Evolutionary conservation across 2,888 invertebrate species (phyloP).

Genomic region (Druceiella hillmani): DNA sequence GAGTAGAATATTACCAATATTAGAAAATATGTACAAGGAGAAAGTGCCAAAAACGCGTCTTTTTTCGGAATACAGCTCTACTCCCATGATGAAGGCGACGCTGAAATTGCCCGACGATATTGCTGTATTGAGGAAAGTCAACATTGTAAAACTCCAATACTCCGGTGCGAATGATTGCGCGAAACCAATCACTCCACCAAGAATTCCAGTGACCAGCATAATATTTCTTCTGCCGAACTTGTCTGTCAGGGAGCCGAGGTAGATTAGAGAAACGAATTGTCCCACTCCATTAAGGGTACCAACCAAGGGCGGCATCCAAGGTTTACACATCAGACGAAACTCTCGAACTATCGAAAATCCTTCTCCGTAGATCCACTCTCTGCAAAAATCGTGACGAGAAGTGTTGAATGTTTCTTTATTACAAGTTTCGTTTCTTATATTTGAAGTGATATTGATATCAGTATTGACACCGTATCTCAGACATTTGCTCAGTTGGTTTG

Average conservation of each 20-base stretch:
- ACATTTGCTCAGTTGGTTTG: background rate
- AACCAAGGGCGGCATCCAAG: slow-evolving; percentile 57
- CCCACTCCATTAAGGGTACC: slow-evolving; percentile 58
- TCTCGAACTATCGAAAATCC: background rate
- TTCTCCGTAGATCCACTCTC: slow-evolving; percentile 1
- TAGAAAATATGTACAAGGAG: background rate
- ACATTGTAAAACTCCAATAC: slow-evolving; percentile 42
- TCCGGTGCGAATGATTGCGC: slow-evolving; percentile 43
- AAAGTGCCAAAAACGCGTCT: background rate
- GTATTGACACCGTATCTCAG: slow-evolving; percentile 21
- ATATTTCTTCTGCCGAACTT: slow-evolving; percentile 43
- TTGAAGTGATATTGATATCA: too few relatives aligned
- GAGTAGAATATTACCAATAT: background rate
- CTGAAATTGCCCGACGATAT: slow-evolving; percentile 48
- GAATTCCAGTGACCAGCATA: slow-evolving; percentile 39
- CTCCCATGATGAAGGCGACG: slow-evolving; percentile 39
- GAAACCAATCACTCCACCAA: slow-evolving; percentile 41
- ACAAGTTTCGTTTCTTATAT: too few relatives aligned
- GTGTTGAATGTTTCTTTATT: too few relatives aligned
- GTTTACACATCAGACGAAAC: slow-evolving; percentile 45
- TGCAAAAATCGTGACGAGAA: background rate
- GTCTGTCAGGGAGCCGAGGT: slow-evolving; percentile 56
- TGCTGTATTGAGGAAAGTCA: slow-evolving; percentile 49
- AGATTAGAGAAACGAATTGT: slow-evolving; percentile 52
- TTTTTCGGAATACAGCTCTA: background rate